phyloP scores from a whole-genome alignment of 2,113 vertebrate genomes.

The Phocoena phocoena region DNA sequence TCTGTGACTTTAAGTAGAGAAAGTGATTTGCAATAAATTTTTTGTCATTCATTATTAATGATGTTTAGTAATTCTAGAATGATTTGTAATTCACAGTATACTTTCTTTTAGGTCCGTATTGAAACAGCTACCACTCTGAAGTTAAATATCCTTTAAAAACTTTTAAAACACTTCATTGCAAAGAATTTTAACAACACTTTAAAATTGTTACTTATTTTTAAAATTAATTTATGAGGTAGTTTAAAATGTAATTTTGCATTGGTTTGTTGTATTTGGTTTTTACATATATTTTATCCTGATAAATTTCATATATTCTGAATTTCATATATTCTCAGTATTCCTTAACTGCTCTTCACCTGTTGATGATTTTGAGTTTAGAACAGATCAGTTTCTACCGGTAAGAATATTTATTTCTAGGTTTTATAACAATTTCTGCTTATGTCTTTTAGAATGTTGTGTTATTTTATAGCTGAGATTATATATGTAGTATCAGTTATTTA shows the following conservation, averaged over 20 bases:
- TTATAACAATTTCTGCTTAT: constrained; percentile 22
- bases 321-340: constrained; percentile 59
- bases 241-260: constrained; percentile 34
- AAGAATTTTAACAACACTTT: background rate
- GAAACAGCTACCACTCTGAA: constrained; percentile 97
- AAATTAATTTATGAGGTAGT: constrained; percentile 43
- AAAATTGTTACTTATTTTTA: constrained; percentile 8
- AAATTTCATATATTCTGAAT: background rate
- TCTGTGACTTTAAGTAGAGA: background rate
- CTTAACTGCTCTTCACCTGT: constrained; percentile 92
- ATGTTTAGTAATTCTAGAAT: background rate
- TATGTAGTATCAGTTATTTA: background rate
- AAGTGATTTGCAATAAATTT: background rate
- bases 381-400: constrained; percentile 96
- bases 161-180: background rate
- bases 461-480: constrained; percentile 20
- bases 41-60: background rate
- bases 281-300: constrained; percentile 27
- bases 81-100: background rate
- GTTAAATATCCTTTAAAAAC: constrained; percentile 94
- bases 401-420: constrained; percentile 75
- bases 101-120: constrained; percentile 93
- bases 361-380: constrained; percentile 98
- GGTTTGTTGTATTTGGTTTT: background rate
- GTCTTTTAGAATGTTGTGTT: constrained; percentile 17